These are phyloP conservation scores for Drosophila tsacasi DNA, from an alignment of 1,140 invertebrate genomes.

Conservation along the genomic window DNA sequence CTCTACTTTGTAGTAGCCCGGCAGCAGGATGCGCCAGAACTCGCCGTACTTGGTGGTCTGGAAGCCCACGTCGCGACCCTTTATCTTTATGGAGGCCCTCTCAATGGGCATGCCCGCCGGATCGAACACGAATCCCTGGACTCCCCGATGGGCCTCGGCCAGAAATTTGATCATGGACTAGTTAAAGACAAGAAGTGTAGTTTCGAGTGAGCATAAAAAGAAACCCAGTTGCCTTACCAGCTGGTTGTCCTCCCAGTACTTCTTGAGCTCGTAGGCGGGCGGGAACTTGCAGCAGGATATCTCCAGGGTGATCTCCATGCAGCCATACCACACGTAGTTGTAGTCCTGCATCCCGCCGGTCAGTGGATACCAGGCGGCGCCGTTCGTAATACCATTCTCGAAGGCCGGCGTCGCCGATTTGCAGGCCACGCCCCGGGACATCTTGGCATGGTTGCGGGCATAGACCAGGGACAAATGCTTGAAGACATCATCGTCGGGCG, in stretches of 20 bases:
- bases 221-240: conserved; percentile 86
- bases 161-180: conserved; percentile 92
- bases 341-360: conserved; percentile 98
- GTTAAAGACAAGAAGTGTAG: neutral
- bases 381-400: conserved; percentile 95
- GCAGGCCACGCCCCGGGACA: conserved; percentile 93
- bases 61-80: conserved; percentile 94
- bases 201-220: neutral
- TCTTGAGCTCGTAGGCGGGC: conserved; percentile 91
- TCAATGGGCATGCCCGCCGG: conserved; percentile 92
- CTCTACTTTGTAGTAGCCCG: conserved; percentile 93
- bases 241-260: conserved; percentile 98
- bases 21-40: conserved; percentile 95
- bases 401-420: conserved; percentile 91
- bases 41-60: conserved; percentile 96
- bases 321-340: conserved; percentile 98
- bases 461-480: conserved; percentile 95
- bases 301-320: conserved; percentile 99
- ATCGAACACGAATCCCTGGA: conserved; percentile 93
- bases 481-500: conserved; percentile 97
- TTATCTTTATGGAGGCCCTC: conserved; percentile 93
- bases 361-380: conserved; percentile 96
- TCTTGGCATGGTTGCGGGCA: conserved; percentile 94
- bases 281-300: conserved; percentile 99
- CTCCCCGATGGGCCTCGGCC: conserved; percentile 94